Evolutionary conservation across 2,888 invertebrate species (phyloP).

Genomic region (Rhamphomyia laevipes): DNA sequence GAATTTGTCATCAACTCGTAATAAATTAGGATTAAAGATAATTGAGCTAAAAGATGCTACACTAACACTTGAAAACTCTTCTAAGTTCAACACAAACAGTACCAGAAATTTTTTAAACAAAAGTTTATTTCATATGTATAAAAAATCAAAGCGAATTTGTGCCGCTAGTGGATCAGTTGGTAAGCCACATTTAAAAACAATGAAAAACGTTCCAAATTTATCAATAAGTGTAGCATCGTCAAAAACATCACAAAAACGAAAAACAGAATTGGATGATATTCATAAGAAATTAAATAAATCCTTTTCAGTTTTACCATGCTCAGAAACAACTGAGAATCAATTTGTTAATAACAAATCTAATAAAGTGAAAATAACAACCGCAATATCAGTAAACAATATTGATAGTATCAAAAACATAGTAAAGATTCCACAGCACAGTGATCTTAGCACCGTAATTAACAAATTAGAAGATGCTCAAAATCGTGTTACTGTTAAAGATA

Average conservation of each 20-base stretch:
- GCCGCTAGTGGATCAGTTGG: slow-evolving; percentile 41
- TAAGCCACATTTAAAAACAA: slow-evolving; percentile 78
- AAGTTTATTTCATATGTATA: too few relatives aligned
- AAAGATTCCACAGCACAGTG: slow-evolving; percentile 53
- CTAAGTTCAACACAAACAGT: slow-evolving; percentile 41
- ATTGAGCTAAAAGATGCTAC: not conserved
- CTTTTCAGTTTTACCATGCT: too few relatives aligned
- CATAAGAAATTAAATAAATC: too few relatives aligned
- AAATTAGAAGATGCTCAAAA: slow-evolving; percentile 65
- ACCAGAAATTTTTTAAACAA: too few relatives aligned
- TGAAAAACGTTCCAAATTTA: slow-evolving; percentile 58
- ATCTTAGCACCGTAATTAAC: slow-evolving; percentile 75
- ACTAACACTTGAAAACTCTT: not conserved
- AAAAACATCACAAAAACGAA: not conserved
- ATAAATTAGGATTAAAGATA: not conserved
- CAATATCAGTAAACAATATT: slow-evolving; percentile 1
- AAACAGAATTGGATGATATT: too few relatives aligned
- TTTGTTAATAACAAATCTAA: not conserved
- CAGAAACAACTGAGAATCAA: not conserved
- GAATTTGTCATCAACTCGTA: not conserved
- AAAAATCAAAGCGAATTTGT: slow-evolving; percentile 33
- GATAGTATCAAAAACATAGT: slow-evolving; percentile 4
- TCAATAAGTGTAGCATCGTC: not conserved
- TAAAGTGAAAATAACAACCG: not conserved
- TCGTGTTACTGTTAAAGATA: slow-evolving; percentile 12